Evolutionary conservation across 2,113 vertebrate species (phyloP), one percentile per base, ranked within the genome.

Genomic region (Dascyllus trimaculatus): DNA sequence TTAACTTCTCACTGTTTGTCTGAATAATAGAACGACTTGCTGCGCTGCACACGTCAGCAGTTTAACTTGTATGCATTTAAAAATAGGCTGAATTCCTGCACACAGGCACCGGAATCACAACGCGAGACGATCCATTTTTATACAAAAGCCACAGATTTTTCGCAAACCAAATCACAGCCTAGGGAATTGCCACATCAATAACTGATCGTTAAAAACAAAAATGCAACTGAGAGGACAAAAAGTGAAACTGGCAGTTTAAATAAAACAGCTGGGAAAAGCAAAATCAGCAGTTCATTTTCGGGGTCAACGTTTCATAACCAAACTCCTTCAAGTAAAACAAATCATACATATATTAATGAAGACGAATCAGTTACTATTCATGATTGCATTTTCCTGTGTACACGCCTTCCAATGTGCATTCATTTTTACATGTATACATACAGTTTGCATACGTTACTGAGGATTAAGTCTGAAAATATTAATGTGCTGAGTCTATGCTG

Each of bases 11-110:
- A 8, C n/a, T 59, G 38, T 24, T 71, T 38, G 38, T 53, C 22
- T 88, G 38, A 85, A 88, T 71, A 80, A 79, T 49, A 76, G 29
- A 67, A 61, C 15, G 29, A 71, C 56, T 49, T 15, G 13, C 49
- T 21, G 21, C 46, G 51, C 26, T 57, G 13, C 32, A 52, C 19
- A 54, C 5, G 0, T 46, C 45, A 40, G 21, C 0, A 11, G 32
- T 61, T 21, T n/a, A 58, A 62, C 19, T 43, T 1, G 11, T 15
- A 14, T 0, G 2, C 48, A 18, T 48, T 10, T 18, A 14, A 24
- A 35, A 5, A 18, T 21, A 49, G 14, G 24, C 5, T 11, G 14
- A 59, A 38, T 69, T 76, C 25, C 71, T 52, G 32, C 64, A 40
- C 29, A 53, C 21, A 48, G 22, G 38, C n/a, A 15, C 0, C 1